Percentiles rank a stretch among this genome's conserved stretches.
Conservation (phyloP, 2,888 invertebrate species). For the Drosophila paramelanica region DNA sequence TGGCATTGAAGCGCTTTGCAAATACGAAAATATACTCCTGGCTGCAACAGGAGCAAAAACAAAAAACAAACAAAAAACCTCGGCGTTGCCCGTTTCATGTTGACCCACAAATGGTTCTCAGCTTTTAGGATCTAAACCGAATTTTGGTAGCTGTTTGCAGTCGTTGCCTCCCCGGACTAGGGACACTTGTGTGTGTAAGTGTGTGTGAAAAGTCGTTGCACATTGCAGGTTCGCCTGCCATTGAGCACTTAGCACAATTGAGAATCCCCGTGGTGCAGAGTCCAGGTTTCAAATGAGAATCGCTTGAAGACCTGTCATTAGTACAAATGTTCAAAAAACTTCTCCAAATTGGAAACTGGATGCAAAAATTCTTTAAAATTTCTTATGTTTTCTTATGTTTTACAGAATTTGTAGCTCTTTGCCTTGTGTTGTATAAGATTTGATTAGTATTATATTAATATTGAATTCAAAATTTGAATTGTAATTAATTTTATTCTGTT, state of each 20-base stretch:
- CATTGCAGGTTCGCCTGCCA: constrained; percentile 15
- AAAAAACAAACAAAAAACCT: constrained; percentile 6
- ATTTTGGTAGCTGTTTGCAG: constrained; percentile 32
- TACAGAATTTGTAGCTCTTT: too few relatives aligned
- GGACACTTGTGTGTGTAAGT: not conserved
- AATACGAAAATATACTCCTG: constrained; percentile 54
- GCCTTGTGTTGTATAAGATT: too few relatives aligned
- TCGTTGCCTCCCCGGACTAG: not conserved
- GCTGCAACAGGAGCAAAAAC: not conserved
- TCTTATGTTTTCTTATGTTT: too few relatives aligned
- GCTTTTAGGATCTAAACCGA: constrained; percentile 10
- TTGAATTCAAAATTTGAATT: too few relatives aligned
- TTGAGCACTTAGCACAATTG: constrained; percentile 36
- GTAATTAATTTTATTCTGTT: too few relatives aligned
- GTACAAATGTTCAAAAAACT: constrained; percentile 15
- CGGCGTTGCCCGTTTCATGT: constrained; percentile 38
- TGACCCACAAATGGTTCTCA: constrained; percentile 46
- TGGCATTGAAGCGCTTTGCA: constrained; percentile 65
- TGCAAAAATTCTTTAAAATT: too few relatives aligned
- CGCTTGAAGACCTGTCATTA: constrained; percentile 27
- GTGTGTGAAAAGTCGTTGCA: constrained; percentile 5
- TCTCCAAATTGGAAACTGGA: not conserved
- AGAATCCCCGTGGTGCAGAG: constrained; percentile 6
- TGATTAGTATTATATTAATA: too few relatives aligned
- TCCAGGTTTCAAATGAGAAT: constrained; percentile 8